A percentile compares a stretch with the other conserved stretches of the same genome.
Evolutionary conservation across 2,888 invertebrate species (phyloP).

Genomic region (Lottia scabra): DNA sequence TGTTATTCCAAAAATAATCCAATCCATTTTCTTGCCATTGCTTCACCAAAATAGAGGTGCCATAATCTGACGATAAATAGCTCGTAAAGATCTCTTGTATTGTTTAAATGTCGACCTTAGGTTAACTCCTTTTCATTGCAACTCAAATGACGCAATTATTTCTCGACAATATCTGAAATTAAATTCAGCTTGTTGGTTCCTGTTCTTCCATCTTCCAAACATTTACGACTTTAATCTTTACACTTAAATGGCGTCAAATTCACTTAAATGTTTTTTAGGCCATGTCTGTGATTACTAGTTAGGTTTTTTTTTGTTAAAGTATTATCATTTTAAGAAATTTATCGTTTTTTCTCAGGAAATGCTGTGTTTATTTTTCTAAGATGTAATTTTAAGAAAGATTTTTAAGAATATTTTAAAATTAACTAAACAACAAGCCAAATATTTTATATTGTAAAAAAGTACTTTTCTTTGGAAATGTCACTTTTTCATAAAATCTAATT

Average conservation of each 20-base stretch:
- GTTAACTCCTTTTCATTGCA: background rate
- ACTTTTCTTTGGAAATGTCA: too few relatives aligned
- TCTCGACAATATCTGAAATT: background rate
- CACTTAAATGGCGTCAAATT: conserved; percentile 5
- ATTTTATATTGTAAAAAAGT: too few relatives aligned
- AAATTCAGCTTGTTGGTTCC: conserved; percentile 6
- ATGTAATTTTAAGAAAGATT: too few relatives aligned
- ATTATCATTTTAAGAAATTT: too few relatives aligned
- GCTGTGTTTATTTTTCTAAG: too few relatives aligned
- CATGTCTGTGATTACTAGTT: too few relatives aligned
- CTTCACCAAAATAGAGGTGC: background rate
- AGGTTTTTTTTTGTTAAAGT: too few relatives aligned
- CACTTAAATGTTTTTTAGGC: background rate
- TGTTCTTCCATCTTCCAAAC: background rate
- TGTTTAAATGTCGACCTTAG: background rate
- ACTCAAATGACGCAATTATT: background rate
- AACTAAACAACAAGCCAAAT: too few relatives aligned
- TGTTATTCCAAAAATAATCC: background rate
- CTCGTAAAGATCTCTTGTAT: background rate
- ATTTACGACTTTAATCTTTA: background rate
- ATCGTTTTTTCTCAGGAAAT: too few relatives aligned
- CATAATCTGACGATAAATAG: background rate
- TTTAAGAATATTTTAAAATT: too few relatives aligned
- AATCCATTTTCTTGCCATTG: background rate
- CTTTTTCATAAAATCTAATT: too few relatives aligned